Conservation (phyloP, 2,888 invertebrate genomes). For the Plebejus anna region DNA sequence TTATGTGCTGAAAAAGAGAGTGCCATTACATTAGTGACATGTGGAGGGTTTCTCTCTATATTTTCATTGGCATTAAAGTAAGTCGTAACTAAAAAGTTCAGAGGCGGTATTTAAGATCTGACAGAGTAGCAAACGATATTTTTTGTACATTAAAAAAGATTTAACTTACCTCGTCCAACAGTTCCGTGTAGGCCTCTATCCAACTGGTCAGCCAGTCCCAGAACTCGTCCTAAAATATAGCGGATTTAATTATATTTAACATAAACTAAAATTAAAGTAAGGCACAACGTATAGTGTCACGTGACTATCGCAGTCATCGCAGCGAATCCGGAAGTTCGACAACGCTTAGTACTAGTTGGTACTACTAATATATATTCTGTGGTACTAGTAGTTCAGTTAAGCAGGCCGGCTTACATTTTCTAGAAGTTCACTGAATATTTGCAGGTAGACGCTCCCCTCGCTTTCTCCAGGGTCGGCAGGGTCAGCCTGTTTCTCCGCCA, state of each 20-base stretch:
- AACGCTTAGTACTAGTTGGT: too few species aligned
- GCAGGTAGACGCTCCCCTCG: neutral
- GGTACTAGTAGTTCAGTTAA: too few species aligned
- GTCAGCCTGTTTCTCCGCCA: neutral
- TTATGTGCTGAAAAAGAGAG: constrained; percentile 22
- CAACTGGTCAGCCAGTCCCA: constrained; percentile 41
- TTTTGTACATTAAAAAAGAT: neutral
- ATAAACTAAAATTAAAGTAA: too few species aligned
- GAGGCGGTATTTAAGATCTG: too few species aligned
- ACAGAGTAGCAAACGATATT: too few species aligned
- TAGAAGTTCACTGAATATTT: constrained; percentile 11
- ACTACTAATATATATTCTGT: too few species aligned
- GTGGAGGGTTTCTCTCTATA: neutral
- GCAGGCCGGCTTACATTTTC: neutral
- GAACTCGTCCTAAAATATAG: constrained; percentile 37
- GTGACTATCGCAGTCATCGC: too few species aligned
- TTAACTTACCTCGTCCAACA: constrained; percentile 36
- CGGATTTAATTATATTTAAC: neutral
- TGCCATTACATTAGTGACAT: neutral
- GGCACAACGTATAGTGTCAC: too few species aligned
- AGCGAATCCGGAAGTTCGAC: too few species aligned
- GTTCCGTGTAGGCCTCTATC: constrained; percentile 37
- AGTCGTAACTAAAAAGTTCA: too few species aligned
- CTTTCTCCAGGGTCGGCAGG: neutral
- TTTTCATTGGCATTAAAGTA: too few species aligned